phyloP scores from a whole-genome alignment of 2,888 invertebrate species.

The Limnephilus auricula region DNA sequence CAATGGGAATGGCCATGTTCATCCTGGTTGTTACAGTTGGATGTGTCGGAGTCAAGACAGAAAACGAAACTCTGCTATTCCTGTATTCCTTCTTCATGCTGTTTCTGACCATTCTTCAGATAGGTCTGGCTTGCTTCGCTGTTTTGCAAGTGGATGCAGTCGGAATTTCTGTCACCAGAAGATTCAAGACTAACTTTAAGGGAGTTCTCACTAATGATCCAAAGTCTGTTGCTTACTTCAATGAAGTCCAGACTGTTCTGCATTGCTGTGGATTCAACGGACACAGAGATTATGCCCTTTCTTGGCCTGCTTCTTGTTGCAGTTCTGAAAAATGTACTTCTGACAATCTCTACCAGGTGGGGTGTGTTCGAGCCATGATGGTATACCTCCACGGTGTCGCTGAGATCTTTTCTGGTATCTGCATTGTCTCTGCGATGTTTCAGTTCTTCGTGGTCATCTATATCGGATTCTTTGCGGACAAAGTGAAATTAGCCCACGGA shows the following conservation, averaged over 20 bases:
- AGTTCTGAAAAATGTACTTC: background rate
- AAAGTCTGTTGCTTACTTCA: background rate
- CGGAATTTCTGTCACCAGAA: background rate
- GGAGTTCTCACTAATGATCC: background rate
- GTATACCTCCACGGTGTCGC: conserved; percentile 37
- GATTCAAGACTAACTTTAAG: conserved; percentile 25
- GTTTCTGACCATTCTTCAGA: conserved; percentile 44
- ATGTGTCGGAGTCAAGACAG: conserved; percentile 46
- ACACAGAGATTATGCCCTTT: background rate
- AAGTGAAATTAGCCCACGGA: conserved; percentile 35
- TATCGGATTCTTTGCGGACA: conserved; percentile 52
- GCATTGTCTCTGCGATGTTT: conserved; percentile 44
- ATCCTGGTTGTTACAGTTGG: conserved; percentile 45
- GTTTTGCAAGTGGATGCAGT: conserved; percentile 51
- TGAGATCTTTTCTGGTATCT: conserved; percentile 47
- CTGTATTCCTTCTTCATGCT: conserved; percentile 49
- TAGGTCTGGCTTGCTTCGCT: conserved; percentile 49
- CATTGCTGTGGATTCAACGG: conserved; percentile 47
- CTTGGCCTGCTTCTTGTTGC: conserved; percentile 37
- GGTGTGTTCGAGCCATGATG: conserved; percentile 28
- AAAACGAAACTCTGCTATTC: conserved; percentile 50
- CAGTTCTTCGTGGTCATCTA: conserved; percentile 47
- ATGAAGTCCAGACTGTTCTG: conserved; percentile 12
- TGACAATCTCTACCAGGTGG: background rate
- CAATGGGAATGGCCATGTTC: conserved; percentile 37